A percentile compares a stretch with the other conserved stretches of the same genome.
These are phyloP conservation scores for Xestoiulus laeticollis DNA, from an alignment of 2,888 invertebrate genomes.

Conservation along the genomic window DNA sequence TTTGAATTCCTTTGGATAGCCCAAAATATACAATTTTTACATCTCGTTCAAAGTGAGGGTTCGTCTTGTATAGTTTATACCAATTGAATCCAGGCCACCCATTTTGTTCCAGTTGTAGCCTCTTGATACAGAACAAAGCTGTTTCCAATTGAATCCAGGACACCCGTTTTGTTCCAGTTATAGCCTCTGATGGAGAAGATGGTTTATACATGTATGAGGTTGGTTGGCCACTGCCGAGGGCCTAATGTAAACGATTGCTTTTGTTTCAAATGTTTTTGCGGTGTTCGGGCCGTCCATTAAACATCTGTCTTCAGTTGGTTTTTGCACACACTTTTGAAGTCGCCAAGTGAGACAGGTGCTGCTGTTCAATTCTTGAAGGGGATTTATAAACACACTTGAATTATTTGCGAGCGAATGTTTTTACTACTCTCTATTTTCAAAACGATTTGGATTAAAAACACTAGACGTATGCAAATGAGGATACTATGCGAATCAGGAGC, in stretches of 20 bases:
- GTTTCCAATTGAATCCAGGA: no score
- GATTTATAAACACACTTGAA: not conserved
- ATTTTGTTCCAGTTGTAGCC: no score
- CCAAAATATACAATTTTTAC: no score
- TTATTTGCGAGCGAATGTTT: not conserved
- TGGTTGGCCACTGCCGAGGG: not conserved
- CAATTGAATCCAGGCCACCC: no score
- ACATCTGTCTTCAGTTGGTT: conserved; percentile 5
- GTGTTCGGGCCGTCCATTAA: conserved; percentile 2
- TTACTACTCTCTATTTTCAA: not conserved
- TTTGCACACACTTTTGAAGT: not conserved
- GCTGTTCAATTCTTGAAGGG: not conserved
- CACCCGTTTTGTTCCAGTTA: no score
- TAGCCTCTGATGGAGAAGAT: not conserved
- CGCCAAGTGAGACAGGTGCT: not conserved
- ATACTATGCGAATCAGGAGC: not conserved
- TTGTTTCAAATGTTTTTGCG: conserved; percentile 16
- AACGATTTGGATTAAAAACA: not conserved
- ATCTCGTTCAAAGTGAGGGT: no score
- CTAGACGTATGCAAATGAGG: not conserved
- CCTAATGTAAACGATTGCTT: not conserved
- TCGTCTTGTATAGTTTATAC: no score
- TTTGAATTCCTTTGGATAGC: no score
- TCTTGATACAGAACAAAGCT: no score
- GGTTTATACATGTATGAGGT: not conserved